Evolutionary conservation across 37 sponge, comb jelly and placozoan genomes (phyloP), one percentile per base, ranked within the genome.

Genomic region (Bolinopsis microptera): DNA sequence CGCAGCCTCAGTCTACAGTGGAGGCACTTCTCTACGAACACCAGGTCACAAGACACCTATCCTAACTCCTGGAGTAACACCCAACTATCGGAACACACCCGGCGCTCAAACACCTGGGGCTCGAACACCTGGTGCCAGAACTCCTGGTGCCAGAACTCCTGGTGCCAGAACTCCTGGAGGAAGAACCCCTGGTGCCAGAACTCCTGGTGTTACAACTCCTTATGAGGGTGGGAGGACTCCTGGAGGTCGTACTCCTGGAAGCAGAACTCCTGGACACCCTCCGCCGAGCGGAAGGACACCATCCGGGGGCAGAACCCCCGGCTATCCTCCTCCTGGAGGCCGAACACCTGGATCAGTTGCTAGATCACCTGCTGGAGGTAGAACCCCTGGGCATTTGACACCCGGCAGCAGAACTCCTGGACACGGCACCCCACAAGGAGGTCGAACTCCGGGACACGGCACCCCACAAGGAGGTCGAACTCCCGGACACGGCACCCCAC

Each of bases 91-190:
- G 0, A 26, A 9, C 41, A 86, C 90, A 18, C 90, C 90, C 0
- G 90, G 90, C 9, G 22, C 5, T 28, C 36, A 38, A 13, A 86
- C 90, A 16, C 90, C 90, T 0, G 90, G 90, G 28, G 30, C 61
- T 21, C 33, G 83, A 23, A 80, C 83, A 13, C 83, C 83, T 38
- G 83, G 83, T 5, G 31, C 35, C 83, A 32, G 21, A 21, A 35
- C 38, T 22, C 38, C 83, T 8, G 2, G n/a, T n/a, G n/a, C n/a
- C n/a, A 22, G 36, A 32, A 77, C 37, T 36, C 90, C 90, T 86
- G 90, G 90, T 35, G 48, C 38, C 26, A 86, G 90, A 27, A 86
- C 90, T 0, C 90, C 90, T 5, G 90, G 90, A 28, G 75, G 75
- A 30, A 5, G 75, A 8, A 72, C 75, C 5, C 75, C 75, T n/a